Percentiles rank a stretch among this genome's conserved stretches.
Evolutionary conservation across 2,797 vertebrate species (phyloP).

Genomic region (Pterois miles): DNA sequence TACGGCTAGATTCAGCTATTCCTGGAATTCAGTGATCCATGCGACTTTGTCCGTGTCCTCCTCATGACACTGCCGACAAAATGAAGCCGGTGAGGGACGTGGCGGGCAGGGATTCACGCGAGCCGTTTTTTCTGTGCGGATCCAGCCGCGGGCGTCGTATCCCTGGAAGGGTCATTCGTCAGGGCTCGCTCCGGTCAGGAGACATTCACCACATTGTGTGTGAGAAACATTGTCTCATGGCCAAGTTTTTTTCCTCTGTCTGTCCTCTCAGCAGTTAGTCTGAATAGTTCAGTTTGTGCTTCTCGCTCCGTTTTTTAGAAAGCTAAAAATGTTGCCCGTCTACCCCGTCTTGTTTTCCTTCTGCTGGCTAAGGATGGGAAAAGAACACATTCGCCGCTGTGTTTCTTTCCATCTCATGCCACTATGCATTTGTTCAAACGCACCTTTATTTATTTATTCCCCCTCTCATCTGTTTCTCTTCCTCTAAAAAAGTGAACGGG

Average conservation of each 20-base stretch:
- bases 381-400: slow-evolving; percentile 59
- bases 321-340: slow-evolving; percentile 68
- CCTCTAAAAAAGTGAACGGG: slow-evolving; percentile 34
- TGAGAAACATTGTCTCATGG: slow-evolving; percentile 69
- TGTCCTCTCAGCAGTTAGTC: slow-evolving; percentile 44
- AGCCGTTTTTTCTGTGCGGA: slow-evolving; percentile 40
- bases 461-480: slow-evolving; percentile 37
- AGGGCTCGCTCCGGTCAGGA: slow-evolving; percentile 53
- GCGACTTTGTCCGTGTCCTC: slow-evolving; percentile 56
- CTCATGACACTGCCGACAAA: slow-evolving; percentile 55
- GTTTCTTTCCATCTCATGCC: slow-evolving; percentile 72
- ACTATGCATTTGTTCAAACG: slow-evolving; percentile 65
- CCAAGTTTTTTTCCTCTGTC: slow-evolving; percentile 56
- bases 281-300: slow-evolving; percentile 73
- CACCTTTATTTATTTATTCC: slow-evolving; percentile 67
- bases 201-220: slow-evolving; percentile 73
- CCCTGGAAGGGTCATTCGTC: slow-evolving; percentile 66
- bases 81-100: slow-evolving; percentile 43
- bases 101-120: slow-evolving; percentile 25
- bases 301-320: slow-evolving; percentile 70
- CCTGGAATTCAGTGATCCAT: slow-evolving; percentile 59
- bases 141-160: slow-evolving; percentile 36
- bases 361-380: slow-evolving; percentile 63
- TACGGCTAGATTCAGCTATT: slow-evolving; percentile 57
- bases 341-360: slow-evolving; percentile 65